These are phyloP conservation scores for Lobophora halterata DNA, from an alignment of 2,888 invertebrate species.

Conservation along the genomic window DNA sequence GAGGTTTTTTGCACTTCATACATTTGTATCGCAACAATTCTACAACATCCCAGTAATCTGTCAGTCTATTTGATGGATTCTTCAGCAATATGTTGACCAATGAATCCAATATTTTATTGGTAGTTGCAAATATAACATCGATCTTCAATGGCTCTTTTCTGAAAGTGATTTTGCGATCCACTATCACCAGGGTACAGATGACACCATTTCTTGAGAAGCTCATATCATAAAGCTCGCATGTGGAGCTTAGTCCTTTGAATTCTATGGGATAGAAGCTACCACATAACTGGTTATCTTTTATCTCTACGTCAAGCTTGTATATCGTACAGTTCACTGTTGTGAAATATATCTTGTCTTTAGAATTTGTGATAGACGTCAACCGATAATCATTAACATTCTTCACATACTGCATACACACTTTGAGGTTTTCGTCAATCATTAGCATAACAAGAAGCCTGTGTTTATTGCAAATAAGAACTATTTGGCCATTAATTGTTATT, in stretches of 20 bases:
- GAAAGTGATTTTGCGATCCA: conserved; percentile 47
- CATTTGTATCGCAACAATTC: conserved; percentile 55
- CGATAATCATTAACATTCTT: conserved; percentile 60
- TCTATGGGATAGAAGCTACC: conserved; percentile 29
- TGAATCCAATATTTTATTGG: conserved; percentile 34
- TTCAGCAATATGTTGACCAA: conserved; percentile 42
- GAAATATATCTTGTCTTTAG: conserved; percentile 39
- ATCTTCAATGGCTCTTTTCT: conserved; percentile 50
- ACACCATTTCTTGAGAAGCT: conserved; percentile 48
- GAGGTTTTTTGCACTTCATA: conserved; percentile 51
- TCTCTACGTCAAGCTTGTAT: conserved; percentile 43
- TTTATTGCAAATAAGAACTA: conserved; percentile 55
- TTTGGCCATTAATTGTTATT: conserved; percentile 35
- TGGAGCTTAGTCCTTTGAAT: conserved; percentile 44
- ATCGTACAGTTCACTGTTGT: conserved; percentile 52
- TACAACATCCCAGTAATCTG: conserved; percentile 57
- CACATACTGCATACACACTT: conserved; percentile 44
- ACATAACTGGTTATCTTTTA: conserved; percentile 13
- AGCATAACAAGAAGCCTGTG: conserved; percentile 59
- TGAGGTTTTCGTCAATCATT: conserved; percentile 44
- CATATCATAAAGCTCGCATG: conserved; percentile 47
- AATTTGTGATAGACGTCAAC: conserved; percentile 48
- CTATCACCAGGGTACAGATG: conserved; percentile 43
- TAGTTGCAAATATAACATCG: conserved; percentile 47
- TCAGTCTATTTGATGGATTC: conserved; percentile 52